Conservation (phyloP, 2,797 vertebrate genomes). For the Spea hammondii region DNA sequence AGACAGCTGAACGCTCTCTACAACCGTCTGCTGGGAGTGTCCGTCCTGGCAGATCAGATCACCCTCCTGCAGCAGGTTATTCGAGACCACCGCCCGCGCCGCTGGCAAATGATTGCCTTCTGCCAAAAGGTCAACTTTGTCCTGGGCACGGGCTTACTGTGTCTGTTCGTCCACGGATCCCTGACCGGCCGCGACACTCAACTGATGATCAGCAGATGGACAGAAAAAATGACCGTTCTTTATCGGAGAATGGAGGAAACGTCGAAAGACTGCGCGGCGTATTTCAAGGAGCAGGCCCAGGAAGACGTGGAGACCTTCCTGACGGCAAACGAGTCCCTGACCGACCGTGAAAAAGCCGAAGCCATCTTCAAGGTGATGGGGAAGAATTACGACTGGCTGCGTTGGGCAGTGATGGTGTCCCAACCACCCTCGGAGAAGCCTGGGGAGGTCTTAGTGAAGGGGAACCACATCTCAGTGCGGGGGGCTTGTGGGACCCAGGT, state of each 20-base stretch:
- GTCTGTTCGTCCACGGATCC: conserved; percentile 67
- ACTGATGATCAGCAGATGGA: conserved; percentile 69
- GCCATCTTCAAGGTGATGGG: conserved; percentile 65
- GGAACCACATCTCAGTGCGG: conserved; percentile 59
- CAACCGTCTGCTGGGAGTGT: conserved; percentile 66
- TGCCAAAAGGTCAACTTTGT: conserved; percentile 73
- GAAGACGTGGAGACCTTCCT: conserved; percentile 63
- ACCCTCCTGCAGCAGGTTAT: conserved; percentile 68
- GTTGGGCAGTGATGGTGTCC: conserved; percentile 73
- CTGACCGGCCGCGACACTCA: conserved; percentile 67
- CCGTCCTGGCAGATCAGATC: conserved; percentile 61
- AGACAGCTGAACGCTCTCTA: conserved; percentile 68
- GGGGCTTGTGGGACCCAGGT: conserved; percentile 59
- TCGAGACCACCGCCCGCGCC: conserved; percentile 63
- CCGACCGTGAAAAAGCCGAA: conserved; percentile 58
- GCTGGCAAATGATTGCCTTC: conserved; percentile 68
- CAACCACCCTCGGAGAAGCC: conserved; percentile 41
- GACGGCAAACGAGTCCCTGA: conserved; percentile 54
- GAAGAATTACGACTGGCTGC: conserved; percentile 73
- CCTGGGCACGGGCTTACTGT: conserved; percentile 69
- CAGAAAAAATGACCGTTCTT: conserved; percentile 65
- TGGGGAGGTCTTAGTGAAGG: conserved; percentile 46
- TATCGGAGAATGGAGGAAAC: conserved; percentile 69
- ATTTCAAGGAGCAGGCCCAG: conserved; percentile 69
- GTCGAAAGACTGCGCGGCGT: conserved; percentile 62